Percentiles rank a stretch among this genome's conserved stretches.
Conservation (phyloP, 2,113 vertebrate genomes). For the Vidua macroura region DNA sequence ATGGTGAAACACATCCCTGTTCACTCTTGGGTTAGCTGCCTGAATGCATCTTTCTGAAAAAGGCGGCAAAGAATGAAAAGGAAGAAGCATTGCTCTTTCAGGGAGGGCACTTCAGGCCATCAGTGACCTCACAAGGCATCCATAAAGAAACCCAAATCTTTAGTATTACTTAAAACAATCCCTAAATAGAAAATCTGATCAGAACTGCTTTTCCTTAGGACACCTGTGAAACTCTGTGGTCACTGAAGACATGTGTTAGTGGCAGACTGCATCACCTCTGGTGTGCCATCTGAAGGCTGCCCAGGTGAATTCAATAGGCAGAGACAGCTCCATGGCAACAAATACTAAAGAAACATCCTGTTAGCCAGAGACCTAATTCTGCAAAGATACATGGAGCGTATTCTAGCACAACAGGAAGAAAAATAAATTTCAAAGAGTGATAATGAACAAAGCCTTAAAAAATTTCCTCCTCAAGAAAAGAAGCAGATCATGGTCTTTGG, state of each 20-base stretch:
- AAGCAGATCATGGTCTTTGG: not conserved
- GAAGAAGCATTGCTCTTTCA: not conserved
- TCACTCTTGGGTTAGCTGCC: not conserved
- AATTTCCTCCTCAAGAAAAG: not conserved
- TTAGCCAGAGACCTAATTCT: slow-evolving; percentile 13
- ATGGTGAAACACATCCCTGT: not conserved
- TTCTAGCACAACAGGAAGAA: not conserved
- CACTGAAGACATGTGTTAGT: not conserved
- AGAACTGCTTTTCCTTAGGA: not conserved
- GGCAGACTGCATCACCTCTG: not conserved
- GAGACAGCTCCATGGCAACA: slow-evolving; percentile 56
- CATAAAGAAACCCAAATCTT: not conserved
- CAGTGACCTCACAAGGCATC: not conserved
- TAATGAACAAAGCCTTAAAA: not conserved
- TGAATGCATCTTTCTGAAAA: not conserved
- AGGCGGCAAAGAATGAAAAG: not conserved
- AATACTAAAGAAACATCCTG: not conserved
- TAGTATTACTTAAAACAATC: not conserved
- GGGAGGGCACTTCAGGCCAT: not conserved
- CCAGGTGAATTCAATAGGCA: slow-evolving; percentile 37
- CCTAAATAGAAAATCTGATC: not conserved
- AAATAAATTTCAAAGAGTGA: not conserved
- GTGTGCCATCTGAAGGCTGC: not conserved
- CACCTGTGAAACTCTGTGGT: not conserved
- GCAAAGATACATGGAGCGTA: not conserved